These are phyloP conservation scores for Megaceryle torquata DNA, from an alignment of 2,113 vertebrate species.

Conservation along the genomic window DNA sequence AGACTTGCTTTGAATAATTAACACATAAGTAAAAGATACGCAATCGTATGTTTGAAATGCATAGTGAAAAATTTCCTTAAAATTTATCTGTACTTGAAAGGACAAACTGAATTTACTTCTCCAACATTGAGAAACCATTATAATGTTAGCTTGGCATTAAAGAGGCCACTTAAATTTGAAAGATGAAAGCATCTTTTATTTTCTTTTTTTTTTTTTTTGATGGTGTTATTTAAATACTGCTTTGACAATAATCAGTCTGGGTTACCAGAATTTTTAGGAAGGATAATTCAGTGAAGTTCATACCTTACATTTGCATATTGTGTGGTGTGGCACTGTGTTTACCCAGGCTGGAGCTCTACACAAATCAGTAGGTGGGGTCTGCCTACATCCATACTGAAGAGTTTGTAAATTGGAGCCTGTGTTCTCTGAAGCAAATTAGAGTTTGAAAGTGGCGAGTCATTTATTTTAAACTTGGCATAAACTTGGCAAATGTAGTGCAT, in stretches of 20 bases:
- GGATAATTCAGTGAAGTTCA: background rate
- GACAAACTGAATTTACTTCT: background rate
- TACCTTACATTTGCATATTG: background rate
- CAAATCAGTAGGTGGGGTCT: conserved; percentile 23
- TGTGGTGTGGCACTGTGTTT: background rate
- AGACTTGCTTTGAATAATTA: conserved; percentile 39
- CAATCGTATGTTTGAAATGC: conserved; percentile 5
- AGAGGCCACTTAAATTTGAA: background rate
- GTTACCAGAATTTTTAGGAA: background rate
- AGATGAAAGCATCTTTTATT: background rate
- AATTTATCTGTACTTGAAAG: background rate
- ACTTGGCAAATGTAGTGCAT: background rate
- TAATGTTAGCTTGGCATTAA: conserved; percentile 30
- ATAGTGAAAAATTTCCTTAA: background rate
- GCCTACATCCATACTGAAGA: background rate
- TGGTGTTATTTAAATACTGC: background rate
- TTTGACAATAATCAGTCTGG: background rate
- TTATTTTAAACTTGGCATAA: conserved; percentile 16
- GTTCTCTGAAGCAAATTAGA: conserved; percentile 30
- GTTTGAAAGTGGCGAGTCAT: background rate
- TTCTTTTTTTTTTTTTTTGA: background rate
- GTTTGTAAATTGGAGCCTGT: conserved; percentile 14
- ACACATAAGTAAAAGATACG: background rate
- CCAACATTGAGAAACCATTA: background rate
- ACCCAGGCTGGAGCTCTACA: background rate